Conservation (phyloP, 2,113 vertebrate genomes). For the Sialia sialis region DNA sequence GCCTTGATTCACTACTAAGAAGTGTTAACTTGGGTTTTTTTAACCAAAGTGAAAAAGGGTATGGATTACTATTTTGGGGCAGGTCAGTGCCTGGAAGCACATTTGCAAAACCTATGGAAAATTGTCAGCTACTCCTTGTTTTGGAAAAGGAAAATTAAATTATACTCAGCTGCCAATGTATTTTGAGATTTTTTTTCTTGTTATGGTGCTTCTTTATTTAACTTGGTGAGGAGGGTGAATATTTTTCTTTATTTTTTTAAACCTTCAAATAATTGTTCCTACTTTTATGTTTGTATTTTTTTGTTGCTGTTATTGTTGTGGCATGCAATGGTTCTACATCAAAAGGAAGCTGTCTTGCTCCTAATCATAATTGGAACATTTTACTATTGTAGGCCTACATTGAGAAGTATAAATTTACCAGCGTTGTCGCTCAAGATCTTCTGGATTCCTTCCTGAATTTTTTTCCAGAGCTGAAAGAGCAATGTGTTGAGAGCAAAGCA, state of each 20-base stretch:
- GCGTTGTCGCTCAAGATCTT: conserved; percentile 91
- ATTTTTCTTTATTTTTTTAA: not conserved
- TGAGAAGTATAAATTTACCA: conserved; percentile 90
- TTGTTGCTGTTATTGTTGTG: not conserved
- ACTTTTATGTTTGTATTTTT: not conserved
- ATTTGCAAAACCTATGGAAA: not conserved
- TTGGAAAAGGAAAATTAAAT: not conserved
- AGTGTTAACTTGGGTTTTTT: not conserved
- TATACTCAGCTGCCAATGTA: not conserved
- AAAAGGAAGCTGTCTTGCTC: not conserved
- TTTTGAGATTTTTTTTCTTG: not conserved
- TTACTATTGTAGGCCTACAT: conserved; percentile 86
- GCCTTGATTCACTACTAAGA: not conserved
- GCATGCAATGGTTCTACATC: not conserved
- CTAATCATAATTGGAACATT: not conserved
- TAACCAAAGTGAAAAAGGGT: not conserved
- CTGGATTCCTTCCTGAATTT: conserved; percentile 89
- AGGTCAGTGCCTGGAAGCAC: not conserved
- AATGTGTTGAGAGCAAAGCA: conserved; percentile 82
- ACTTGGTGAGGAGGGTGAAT: not conserved
- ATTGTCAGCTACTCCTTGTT: not conserved
- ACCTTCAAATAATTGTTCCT: not conserved
- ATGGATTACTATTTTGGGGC: not conserved
- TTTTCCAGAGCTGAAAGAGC: conserved; percentile 89
- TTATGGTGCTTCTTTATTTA: not conserved